phyloP scores from a whole-genome alignment of 2,113 vertebrate genomes.

The Eptatretus burgeri region DNA sequence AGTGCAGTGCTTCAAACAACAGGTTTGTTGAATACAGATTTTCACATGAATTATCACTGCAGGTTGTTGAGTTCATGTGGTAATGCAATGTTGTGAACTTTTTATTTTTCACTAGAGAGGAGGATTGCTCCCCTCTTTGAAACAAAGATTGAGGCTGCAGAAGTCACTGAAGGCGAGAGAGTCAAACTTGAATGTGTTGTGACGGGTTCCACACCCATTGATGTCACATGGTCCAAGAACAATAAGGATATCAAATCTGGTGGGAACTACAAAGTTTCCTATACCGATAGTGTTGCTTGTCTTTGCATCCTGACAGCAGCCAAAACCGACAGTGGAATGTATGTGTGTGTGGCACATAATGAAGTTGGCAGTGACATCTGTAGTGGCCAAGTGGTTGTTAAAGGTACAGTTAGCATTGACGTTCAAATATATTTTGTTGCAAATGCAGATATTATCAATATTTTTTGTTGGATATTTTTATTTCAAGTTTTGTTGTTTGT shows the following conservation, averaged over 20 bases:
- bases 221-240: constrained; percentile 40
- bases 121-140: constrained; percentile 14
- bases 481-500: no score
- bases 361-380: neutral
- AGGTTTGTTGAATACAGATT: constrained; percentile 13
- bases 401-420: constrained; percentile 17
- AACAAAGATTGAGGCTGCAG: constrained; percentile 17
- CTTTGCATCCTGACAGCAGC: neutral
- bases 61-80: no score
- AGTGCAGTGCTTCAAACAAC: constrained; percentile 1
- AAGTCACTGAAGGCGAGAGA: constrained; percentile 42
- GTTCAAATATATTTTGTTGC: no score
- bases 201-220: constrained; percentile 55
- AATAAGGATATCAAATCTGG: neutral
- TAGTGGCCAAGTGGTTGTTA: constrained; percentile 1
- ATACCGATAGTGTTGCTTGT: neutral
- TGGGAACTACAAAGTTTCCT: neutral
- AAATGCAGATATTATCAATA: no score
- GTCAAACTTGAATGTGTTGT: constrained; percentile 62
- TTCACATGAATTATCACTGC: no score
- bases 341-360: constrained; percentile 1
- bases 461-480: no score
- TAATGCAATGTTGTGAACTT: no score
- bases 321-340: neutral
- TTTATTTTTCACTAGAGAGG: constrained; percentile 23